Conservation (phyloP, 1,140 invertebrate genomes). For the Pseudachorutes palmiensis region DNA sequence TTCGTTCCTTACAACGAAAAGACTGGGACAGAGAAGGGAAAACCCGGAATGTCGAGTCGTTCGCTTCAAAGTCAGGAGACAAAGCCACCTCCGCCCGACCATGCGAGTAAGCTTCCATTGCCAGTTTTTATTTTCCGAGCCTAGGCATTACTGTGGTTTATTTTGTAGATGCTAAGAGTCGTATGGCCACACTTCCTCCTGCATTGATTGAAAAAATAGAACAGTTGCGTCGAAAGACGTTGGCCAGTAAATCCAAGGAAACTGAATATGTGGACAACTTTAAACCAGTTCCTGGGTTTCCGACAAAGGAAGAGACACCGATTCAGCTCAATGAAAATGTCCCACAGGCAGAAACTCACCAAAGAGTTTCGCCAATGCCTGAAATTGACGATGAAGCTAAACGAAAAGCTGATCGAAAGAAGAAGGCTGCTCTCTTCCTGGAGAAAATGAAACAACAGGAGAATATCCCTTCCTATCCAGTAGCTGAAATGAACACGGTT, state of each 20-base stretch:
- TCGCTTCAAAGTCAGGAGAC: slow-evolving; percentile 6
- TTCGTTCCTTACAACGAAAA: slow-evolving; percentile 26
- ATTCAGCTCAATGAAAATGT: background rate
- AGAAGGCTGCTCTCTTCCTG: slow-evolving; percentile 33
- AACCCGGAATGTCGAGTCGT: slow-evolving; percentile 3
- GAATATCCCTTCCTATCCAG: background rate
- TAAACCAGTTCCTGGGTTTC: background rate
- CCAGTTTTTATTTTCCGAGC: too few species aligned
- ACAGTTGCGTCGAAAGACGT: background rate
- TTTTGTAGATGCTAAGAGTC: background rate
- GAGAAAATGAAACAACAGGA: background rate
- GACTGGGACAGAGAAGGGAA: background rate
- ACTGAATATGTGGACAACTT: background rate
- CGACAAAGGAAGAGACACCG: background rate
- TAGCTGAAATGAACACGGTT: background rate
- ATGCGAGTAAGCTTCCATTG: slow-evolving; percentile 1
- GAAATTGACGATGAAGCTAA: slow-evolving; percentile 14
- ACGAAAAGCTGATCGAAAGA: slow-evolving; percentile 26
- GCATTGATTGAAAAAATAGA: slow-evolving; percentile 11
- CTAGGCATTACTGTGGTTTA: too few species aligned
- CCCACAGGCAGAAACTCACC: background rate
- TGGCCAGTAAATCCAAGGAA: background rate
- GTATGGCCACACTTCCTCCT: slow-evolving; percentile 4
- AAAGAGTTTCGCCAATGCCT: background rate
- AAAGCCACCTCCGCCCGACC: slow-evolving; percentile 8